phyloP scores from a whole-genome alignment of 37 sponge, comb jelly and placozoan genomes.

The Halichondria panicea region DNA sequence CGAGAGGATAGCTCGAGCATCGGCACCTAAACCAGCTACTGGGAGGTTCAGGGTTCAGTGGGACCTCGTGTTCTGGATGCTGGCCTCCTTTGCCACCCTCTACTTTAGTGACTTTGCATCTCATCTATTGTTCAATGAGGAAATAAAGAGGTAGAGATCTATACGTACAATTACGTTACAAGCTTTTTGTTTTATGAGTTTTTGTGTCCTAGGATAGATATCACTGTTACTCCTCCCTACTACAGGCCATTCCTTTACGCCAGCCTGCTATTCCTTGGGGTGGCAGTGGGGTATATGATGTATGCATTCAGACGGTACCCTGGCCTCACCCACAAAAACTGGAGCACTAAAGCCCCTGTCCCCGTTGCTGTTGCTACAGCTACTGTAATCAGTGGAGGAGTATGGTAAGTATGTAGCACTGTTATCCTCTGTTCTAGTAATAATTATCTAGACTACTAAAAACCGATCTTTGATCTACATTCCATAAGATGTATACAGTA shows the following conservation, averaged over 20 bases:
- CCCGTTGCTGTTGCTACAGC: constrained; percentile 24
- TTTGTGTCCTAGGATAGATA: too few relatives aligned
- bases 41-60: constrained; percentile 14
- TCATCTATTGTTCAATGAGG: constrained; percentile 31
- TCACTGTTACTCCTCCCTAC: too few relatives aligned
- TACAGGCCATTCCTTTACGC: too few relatives aligned
- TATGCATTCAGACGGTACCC: constrained; percentile 8
- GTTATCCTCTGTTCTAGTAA: not conserved
- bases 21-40: too few relatives aligned
- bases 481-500: too few relatives aligned
- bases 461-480: too few relatives aligned
- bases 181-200: not conserved
- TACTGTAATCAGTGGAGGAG: constrained; percentile 9
- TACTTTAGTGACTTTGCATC: constrained; percentile 56
- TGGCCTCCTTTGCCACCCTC: constrained; percentile 37
- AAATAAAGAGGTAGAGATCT: constrained; percentile 19
- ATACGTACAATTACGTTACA: too few relatives aligned
- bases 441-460: too few relatives aligned
- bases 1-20: too few relatives aligned
- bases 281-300: not conserved
- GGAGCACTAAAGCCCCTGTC: constrained; percentile 5
- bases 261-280: not conserved
- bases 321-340: not conserved
- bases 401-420: constrained; percentile 3
- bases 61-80: constrained; percentile 50